phyloP scores from a whole-genome alignment of 2,888 invertebrate species.

The Drosophila suboccidentalis region DNA sequence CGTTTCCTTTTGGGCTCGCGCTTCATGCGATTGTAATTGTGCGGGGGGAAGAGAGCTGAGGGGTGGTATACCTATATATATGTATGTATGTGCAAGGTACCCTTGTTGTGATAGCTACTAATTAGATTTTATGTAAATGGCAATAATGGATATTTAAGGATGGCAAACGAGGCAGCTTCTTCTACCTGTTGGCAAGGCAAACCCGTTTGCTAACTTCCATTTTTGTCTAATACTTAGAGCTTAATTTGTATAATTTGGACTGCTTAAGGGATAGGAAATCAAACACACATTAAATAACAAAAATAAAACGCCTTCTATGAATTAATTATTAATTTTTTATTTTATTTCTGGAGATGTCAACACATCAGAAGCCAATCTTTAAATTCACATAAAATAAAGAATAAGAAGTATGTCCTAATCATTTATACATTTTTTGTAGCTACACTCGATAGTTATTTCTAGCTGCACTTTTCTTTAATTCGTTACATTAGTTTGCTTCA shows the following conservation, averaged over 20 bases:
- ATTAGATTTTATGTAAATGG: constrained; percentile 67
- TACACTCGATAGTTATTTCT: too few relatives aligned
- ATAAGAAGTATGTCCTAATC: too few relatives aligned
- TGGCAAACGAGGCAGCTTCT: constrained; percentile 9
- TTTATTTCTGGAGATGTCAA: too few relatives aligned
- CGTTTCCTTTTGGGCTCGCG: neutral
- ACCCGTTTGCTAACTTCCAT: neutral
- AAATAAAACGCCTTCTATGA: neutral
- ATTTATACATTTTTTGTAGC: too few relatives aligned
- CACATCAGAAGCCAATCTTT: neutral
- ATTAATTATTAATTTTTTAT: neutral
- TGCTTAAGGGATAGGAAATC: neutral
- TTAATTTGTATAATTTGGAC: constrained; percentile 2
- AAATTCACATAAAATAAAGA: too few relatives aligned
- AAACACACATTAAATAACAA: neutral
- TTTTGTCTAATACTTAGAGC: neutral
- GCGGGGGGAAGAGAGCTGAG: constrained; percentile 4
- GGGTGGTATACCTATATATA: constrained; percentile 8
- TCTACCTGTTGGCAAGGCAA: constrained; percentile 15
- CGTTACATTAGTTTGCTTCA: neutral
- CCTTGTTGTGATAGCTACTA: constrained; percentile 53
- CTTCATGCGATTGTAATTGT: constrained; percentile 43
- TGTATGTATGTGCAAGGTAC: constrained; percentile 12
- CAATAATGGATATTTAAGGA: constrained; percentile 60
- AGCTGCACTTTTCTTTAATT: neutral